These are phyloP conservation scores for Gyrodactylus bullatarudis DNA, from an alignment of 1,140 invertebrate species.

Conservation along the genomic window DNA sequence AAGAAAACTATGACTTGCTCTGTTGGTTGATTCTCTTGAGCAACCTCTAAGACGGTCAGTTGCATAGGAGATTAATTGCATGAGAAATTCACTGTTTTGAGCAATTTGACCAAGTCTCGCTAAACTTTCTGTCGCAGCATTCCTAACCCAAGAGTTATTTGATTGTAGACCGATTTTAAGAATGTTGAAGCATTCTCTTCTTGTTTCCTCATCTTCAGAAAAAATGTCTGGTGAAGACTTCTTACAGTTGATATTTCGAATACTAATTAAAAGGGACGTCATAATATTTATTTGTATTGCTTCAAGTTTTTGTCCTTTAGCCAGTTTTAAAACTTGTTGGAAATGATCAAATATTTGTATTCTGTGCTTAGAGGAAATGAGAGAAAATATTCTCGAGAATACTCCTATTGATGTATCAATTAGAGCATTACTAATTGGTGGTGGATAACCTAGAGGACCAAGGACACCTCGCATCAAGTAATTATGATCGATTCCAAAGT, in stretches of 20 bases:
- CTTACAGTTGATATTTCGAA: conserved; percentile 25
- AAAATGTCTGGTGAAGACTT: background rate
- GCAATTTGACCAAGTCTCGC: conserved; percentile 50
- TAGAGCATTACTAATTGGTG: conserved; percentile 72
- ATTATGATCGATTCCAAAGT: background rate
- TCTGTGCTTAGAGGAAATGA: conserved; percentile 66
- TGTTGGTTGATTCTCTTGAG: conserved; percentile 51
- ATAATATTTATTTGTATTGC: conserved; percentile 87
- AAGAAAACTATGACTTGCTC: conserved; percentile 51
- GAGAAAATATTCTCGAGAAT: conserved; percentile 66
- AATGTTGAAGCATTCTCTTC: background rate
- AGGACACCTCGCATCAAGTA: background rate
- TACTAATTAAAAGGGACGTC: conserved; percentile 40
- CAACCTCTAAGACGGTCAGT: conserved; percentile 49
- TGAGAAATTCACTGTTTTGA: conserved; percentile 34
- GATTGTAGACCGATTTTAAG: background rate
- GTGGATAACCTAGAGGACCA: conserved; percentile 32
- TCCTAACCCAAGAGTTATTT: background rate
- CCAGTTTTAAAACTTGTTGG: conserved; percentile 54
- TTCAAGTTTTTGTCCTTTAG: conserved; percentile 56
- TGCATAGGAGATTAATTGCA: conserved; percentile 52
- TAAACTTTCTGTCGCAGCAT: conserved; percentile 44
- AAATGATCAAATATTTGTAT: conserved; percentile 88
- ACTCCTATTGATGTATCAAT: conserved; percentile 66
- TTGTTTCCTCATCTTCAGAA: background rate